Evolutionary conservation across 2,113 vertebrate species (phyloP).

Genomic region (Hydrochoerus hydrochaeris): DNA sequence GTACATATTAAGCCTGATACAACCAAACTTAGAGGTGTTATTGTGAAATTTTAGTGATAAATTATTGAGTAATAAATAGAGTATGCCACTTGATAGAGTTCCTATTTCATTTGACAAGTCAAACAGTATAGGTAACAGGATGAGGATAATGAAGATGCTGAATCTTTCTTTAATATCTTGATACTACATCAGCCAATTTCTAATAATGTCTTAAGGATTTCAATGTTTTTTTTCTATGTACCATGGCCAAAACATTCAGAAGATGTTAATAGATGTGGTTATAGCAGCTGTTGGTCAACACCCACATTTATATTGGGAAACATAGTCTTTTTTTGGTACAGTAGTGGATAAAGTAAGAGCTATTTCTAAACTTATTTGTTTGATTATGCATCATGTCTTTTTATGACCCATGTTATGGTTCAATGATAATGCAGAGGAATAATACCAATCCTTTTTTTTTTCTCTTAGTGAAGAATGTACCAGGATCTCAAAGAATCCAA

Average conservation of each 20-base stretch:
- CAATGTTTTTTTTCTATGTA: background rate
- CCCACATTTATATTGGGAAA: background rate
- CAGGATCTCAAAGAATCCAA: background rate
- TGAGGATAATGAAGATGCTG: background rate
- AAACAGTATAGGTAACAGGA: background rate
- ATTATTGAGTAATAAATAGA: background rate
- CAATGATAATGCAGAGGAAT: background rate
- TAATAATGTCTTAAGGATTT: background rate
- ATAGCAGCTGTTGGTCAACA: background rate
- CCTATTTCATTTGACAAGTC: background rate
- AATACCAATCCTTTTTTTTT: background rate
- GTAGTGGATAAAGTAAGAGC: background rate
- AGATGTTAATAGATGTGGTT: background rate
- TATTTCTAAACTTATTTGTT: background rate
- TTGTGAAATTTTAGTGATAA: background rate
- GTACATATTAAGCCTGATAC: background rate
- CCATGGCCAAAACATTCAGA: background rate
- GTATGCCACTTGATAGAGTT: background rate
- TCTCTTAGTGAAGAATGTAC: constrained; percentile 8
- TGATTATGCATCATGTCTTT: background rate
- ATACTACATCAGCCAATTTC: fast-evolving
- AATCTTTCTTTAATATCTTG: background rate
- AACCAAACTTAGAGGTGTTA: background rate
- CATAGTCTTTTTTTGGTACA: background rate
- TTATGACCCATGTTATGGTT: too few relatives aligned